Conservation (phyloP, 2,113 vertebrate species). For the Vombatus ursinus region DNA sequence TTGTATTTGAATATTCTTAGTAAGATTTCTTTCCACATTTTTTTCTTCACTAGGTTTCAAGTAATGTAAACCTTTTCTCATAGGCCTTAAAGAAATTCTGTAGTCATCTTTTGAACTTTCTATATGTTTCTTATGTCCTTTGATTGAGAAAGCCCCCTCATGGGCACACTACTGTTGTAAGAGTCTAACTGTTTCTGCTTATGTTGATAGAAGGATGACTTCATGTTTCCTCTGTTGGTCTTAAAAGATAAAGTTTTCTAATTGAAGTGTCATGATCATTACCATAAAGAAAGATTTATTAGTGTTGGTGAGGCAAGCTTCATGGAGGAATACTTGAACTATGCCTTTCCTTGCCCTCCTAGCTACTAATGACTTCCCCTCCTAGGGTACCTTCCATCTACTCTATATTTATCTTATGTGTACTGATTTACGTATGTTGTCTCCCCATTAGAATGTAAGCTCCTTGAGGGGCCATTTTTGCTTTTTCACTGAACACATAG, state of each 20-base stretch:
- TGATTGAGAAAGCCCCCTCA: neutral
- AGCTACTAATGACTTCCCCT: neutral
- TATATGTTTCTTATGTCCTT: neutral
- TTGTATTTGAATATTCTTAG: neutral
- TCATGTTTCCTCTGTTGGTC: neutral
- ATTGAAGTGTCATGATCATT: neutral
- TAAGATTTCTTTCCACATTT: neutral
- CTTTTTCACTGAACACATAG: neutral
- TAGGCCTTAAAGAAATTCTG: neutral
- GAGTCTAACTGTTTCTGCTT: neutral
- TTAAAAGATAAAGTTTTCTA: neutral
- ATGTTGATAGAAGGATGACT: neutral
- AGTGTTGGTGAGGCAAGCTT: neutral
- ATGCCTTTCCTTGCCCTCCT: neutral
- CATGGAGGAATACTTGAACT: neutral
- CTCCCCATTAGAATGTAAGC: neutral
- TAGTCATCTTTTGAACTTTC: neutral
- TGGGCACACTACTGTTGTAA: too few relatives aligned
- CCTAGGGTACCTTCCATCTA: neutral
- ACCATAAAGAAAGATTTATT: neutral
- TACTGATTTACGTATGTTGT: neutral
- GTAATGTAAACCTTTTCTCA: neutral
- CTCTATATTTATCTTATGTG: neutral
- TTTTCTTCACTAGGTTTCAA: neutral
- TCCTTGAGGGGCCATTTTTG: neutral